phyloP scores from a whole-genome alignment of 2,113 vertebrate genomes.

The Peromyscus maniculatus region DNA sequence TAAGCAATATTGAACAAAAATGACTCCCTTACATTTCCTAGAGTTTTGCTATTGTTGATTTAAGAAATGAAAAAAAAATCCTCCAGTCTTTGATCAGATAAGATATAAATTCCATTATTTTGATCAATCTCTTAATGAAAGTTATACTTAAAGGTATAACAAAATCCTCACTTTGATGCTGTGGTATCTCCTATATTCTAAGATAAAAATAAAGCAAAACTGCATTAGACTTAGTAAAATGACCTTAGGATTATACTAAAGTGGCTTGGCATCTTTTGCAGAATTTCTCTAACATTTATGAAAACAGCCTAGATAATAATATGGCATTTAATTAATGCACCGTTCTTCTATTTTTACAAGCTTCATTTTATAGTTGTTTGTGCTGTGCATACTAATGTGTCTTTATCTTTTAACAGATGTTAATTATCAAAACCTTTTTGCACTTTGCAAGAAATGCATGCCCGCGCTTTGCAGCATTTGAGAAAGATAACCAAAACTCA shows the following conservation, averaged over 20 bases:
- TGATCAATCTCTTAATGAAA: constrained; percentile 43
- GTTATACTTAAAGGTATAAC: not conserved
- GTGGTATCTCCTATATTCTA: not conserved
- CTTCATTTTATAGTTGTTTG: constrained; percentile 16
- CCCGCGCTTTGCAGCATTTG: not conserved
- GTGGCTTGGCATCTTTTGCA: not conserved
- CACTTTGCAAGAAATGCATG: not conserved
- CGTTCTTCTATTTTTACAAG: constrained; percentile 9
- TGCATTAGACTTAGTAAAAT: not conserved
- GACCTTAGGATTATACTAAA: not conserved
- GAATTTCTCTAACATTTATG: constrained; percentile 59
- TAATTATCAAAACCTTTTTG: constrained; percentile 30
- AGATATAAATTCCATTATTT: not conserved
- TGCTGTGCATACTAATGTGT: constrained; percentile 42
- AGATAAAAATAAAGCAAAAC: constrained; percentile 3
- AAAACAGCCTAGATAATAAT: not conserved
- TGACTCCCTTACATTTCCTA: not conserved
- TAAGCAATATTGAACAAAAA: not conserved
- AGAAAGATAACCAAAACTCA: not conserved
- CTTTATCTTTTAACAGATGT: constrained; percentile 32
- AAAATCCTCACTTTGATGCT: constrained; percentile 1
- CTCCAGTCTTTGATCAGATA: not conserved
- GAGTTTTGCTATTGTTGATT: not conserved
- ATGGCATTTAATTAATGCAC: not conserved
- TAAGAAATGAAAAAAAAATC: not conserved